Evolutionary conservation across 2,888 invertebrate genomes (phyloP).

Genomic region (Stenoptilia bipunctidactyla): DNA sequence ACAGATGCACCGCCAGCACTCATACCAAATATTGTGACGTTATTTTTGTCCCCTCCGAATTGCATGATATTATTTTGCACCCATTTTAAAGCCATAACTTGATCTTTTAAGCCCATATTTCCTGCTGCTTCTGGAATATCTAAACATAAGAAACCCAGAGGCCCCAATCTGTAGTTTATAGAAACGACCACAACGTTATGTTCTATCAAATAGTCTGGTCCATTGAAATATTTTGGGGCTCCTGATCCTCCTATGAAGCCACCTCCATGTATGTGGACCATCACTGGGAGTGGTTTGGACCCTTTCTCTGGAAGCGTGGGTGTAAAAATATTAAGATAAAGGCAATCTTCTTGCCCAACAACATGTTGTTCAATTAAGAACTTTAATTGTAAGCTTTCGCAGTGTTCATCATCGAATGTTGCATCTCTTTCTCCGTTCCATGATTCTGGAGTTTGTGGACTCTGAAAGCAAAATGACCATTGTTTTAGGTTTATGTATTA

Average conservation of each 20-base stretch:
- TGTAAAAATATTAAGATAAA: conserved; percentile 42
- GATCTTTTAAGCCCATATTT: conserved; percentile 49
- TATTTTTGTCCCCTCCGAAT: conserved; percentile 36
- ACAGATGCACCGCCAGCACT: conserved; percentile 37
- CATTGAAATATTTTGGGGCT: conserved; percentile 25
- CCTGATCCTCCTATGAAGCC: conserved; percentile 39
- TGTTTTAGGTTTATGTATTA: too few species aligned
- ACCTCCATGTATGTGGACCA: conserved; percentile 49
- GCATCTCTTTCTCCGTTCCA: conserved; percentile 61
- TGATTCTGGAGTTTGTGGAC: conserved; percentile 39
- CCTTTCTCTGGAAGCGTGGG: conserved; percentile 24
- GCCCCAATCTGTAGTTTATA: conserved; percentile 3
- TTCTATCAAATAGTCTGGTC: conserved; percentile 42
- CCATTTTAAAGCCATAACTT: conserved; percentile 39
- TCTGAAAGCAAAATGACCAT: too few species aligned
- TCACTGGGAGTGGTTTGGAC: conserved; percentile 27
- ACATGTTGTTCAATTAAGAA: conserved; percentile 15
- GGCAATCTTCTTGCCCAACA: conserved; percentile 43
- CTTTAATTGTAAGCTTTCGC: conserved; percentile 25
- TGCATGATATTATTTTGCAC: conserved; percentile 32
- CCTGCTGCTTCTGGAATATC: conserved; percentile 36
- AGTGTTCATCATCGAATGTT: conserved; percentile 32
- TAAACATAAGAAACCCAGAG: conserved; percentile 43
- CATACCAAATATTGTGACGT: conserved; percentile 36
- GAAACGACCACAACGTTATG: conserved; percentile 18